These are phyloP conservation scores for Resseliella maxima DNA, from an alignment of 2,888 invertebrate genomes.

Conservation along the genomic window DNA sequence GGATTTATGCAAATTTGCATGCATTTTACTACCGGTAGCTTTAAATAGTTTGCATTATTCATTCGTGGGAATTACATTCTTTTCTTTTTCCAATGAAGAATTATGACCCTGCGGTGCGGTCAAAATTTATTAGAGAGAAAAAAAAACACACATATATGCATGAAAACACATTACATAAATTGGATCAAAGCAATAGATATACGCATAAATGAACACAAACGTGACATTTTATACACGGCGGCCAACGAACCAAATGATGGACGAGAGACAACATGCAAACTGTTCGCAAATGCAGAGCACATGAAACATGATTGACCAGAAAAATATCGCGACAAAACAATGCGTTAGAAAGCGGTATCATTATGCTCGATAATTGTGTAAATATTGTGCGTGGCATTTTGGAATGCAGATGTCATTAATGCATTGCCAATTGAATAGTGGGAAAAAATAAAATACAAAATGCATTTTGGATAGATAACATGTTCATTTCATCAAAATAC, in stretches of 20 bases:
- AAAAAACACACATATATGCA: neutral
- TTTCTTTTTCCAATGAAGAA: neutral
- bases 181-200: slow-evolving; percentile 1
- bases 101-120: neutral
- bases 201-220: slow-evolving; percentile 24
- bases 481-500: slow-evolving; percentile 1
- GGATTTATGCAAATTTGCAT: neutral
- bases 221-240: neutral
- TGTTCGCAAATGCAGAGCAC: slow-evolving; percentile 1
- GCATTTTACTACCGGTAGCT: neutral
- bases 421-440: neutral
- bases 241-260: neutral
- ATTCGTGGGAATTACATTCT: neutral
- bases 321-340: slow-evolving; percentile 1
- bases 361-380: slow-evolving; percentile 15
- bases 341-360: slow-evolving; percentile 48
- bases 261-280: neutral
- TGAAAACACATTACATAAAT: slow-evolving; percentile 22
- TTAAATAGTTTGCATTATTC: neutral
- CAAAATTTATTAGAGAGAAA: neutral
- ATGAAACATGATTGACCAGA: slow-evolving; percentile 29
- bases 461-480: neutral
- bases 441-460: neutral
- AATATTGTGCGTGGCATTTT: slow-evolving; percentile 49
- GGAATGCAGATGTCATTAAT: neutral